These are phyloP conservation scores for Chelmon rostratus DNA, from an alignment of 2,797 vertebrate species.

Conservation along the genomic window DNA sequence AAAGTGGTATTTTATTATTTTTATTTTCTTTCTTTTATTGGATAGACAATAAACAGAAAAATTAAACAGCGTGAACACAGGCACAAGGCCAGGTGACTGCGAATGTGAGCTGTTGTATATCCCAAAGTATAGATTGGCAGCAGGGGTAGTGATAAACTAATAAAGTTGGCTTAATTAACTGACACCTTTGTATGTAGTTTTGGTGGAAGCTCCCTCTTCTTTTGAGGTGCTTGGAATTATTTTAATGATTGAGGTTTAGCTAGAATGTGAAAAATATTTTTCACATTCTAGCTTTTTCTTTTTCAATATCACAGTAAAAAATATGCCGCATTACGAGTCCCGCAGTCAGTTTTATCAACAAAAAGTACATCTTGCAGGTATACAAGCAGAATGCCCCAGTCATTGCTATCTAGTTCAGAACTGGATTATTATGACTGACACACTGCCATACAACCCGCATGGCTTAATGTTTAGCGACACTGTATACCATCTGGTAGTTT, in stretches of 20 bases:
- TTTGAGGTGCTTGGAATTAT: background rate
- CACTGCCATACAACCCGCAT: background rate
- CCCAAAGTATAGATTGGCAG: background rate
- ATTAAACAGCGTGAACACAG: background rate
- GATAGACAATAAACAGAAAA: background rate
- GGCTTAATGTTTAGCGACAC: background rate
- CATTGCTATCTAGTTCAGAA: no score
- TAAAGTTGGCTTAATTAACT: background rate
- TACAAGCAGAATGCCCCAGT: no score
- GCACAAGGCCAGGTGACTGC: background rate
- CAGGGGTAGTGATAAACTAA: no score
- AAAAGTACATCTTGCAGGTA: background rate
- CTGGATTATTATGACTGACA: background rate
- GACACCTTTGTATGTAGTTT: background rate
- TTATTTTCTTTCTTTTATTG: slow-evolving; percentile 5
- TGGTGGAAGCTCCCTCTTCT: background rate
- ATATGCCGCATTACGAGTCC: background rate
- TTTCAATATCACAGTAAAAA: no score
- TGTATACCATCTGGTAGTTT: background rate
- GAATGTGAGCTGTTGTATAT: background rate
- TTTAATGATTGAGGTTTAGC: background rate
- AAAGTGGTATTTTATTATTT: background rate
- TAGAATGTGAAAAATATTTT: no score
- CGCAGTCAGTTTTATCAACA: background rate
- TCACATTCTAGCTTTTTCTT: no score